Evolutionary conservation across 2,113 vertebrate species (phyloP), one percentile per base, ranked within the genome.

Genomic region (Gallinago undulata): DNA sequence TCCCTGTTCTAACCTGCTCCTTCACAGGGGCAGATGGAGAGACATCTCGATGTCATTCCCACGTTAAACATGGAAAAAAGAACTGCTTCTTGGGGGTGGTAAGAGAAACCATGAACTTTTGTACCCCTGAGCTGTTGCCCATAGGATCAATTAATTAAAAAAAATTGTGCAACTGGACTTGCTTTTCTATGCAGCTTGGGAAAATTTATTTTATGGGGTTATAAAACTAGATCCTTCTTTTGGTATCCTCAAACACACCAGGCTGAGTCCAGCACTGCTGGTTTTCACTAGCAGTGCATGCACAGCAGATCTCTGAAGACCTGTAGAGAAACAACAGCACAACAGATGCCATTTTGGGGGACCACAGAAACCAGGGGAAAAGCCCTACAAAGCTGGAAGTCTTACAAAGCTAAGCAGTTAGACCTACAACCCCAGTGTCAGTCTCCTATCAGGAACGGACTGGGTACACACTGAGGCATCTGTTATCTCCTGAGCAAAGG

Each of bases 331-430:
- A 23, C 69, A 86, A 8, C 72, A 88, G 64, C 73, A 68, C 50
- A 70, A 63, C 86, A 89, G 81, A 92, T 94, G 91, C 53, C 57
- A 35, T 78, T 92, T 75, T 67, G 85, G 76, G 82, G 92, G 90
- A 51, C 60, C 53, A 62, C 50, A 89, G 60, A 51, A 66, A 76
- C 48, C 56, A 62, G 78, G 57, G 60, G 75, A 82, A 77, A 57
- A 77, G 39, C 63, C 63, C 79, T 51, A 10, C 56, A 72, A 51
- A 77, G 50, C 83, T 93, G 76, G 55, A 90, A 75, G 27, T 51
- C 39, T 64, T 37, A 81, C 69, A 88, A 64, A 94, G 73, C 83
- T 72, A n/a, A 48, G 33, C 62, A 92, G 80, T 13, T 66, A 53
- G 48, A 45, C 45, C 48, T 69, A 33, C 86, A 84, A 60, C 87